phyloP scores from a whole-genome alignment of 2,797 vertebrate species.

The Poeciliopsis turneri region DNA sequence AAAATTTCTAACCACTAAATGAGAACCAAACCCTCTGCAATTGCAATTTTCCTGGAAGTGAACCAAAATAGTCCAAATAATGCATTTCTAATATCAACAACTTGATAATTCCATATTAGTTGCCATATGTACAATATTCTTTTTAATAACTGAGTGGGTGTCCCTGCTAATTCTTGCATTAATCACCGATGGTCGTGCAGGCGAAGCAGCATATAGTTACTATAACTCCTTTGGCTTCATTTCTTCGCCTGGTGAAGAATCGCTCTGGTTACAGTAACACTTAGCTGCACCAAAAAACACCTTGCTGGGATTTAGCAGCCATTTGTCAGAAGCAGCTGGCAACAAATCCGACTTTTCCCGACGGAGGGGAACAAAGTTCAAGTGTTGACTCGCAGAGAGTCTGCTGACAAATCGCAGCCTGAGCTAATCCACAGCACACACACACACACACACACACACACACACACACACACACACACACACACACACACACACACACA shows the following conservation, averaged over 20 bases:
- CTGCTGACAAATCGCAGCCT: constrained; percentile 21
- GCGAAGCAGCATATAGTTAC: neutral
- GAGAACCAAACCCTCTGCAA: neutral
- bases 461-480: neutral
- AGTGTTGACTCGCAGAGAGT: constrained; percentile 8
- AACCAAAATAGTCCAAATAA: neutral
- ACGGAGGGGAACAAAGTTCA: constrained; percentile 20
- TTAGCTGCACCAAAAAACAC: constrained; percentile 1
- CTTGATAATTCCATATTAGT: neutral
- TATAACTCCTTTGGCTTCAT: neutral
- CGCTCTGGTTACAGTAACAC: constrained; percentile 1
- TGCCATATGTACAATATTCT: neutral
- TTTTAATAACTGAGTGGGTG: neutral
- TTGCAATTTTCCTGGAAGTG: neutral
- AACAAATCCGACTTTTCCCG: constrained; percentile 34
- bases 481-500: constrained; percentile 11
- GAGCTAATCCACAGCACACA: constrained; percentile 20
- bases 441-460: constrained; percentile 8
- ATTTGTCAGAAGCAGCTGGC: constrained; percentile 30
- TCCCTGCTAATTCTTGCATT: neutral
- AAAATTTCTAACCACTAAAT: too few relatives aligned
- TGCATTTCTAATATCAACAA: neutral
- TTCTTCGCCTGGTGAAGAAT: neutral
- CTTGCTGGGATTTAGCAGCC: neutral
- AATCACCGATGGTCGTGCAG: constrained; percentile 3